Evolutionary conservation across 2,888 invertebrate species (phyloP).

Genomic region (Flexamia atlantica): DNA sequence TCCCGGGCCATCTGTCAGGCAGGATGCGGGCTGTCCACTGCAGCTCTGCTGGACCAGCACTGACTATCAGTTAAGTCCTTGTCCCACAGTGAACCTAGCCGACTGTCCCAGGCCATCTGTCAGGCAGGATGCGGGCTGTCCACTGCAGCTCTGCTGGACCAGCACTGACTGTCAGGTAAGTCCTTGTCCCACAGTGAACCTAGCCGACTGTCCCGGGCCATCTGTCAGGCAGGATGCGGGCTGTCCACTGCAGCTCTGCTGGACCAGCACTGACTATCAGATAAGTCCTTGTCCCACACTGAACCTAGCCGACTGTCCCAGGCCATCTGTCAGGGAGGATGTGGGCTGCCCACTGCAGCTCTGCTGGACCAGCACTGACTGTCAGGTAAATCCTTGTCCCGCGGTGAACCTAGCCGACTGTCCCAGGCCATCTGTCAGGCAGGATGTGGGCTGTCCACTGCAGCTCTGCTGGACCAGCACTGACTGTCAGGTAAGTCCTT

Average conservation of each 20-base stretch:
- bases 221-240: conserved; percentile 35
- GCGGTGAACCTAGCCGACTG: too few relatives aligned
- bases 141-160: conserved; percentile 74
- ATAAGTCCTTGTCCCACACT: conserved; percentile 71
- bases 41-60: conserved; percentile 74
- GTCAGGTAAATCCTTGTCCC: conserved; percentile 65
- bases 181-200: conserved; percentile 70
- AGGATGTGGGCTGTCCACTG: too few relatives aligned
- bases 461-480: too few relatives aligned
- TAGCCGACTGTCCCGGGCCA: conserved; percentile 62
- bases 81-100: conserved; percentile 71
- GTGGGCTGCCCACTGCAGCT: conserved; percentile 40
- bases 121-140: conserved; percentile 40
- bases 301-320: conserved; percentile 65
- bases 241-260: conserved; percentile 72
- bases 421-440: too few relatives aligned
- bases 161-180: conserved; percentile 66
- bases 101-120: conserved; percentile 38
- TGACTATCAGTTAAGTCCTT: conserved; percentile 66
- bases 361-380: conserved; percentile 74
- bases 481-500: too few relatives aligned
- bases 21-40: conserved; percentile 39
- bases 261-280: conserved; percentile 72
- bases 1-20: conserved; percentile 20
- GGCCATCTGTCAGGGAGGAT: conserved; percentile 3